Base-by-base conservation (phyloP, 2,888 invertebrate genomes). In the Drosophila acutilabella region DNA sequence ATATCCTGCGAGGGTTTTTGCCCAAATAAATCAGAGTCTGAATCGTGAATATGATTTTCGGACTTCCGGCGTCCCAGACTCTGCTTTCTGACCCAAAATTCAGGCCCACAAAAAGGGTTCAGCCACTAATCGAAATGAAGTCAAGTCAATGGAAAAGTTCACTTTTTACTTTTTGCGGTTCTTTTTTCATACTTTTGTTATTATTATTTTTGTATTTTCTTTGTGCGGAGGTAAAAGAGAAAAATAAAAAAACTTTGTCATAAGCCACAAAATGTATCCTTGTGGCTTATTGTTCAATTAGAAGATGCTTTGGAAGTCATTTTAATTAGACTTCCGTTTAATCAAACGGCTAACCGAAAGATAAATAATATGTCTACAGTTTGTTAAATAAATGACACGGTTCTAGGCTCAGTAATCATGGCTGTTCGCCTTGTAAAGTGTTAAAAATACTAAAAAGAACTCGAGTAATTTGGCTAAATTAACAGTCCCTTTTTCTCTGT, bases 1-100 rank as follows among this genome's bases (percentile, higher is more conserved):
- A 73, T 58, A 42, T 71, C 57, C 56, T 57, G 60, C 47, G 36
- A 48, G 48, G 14, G 38, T 47, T 54, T 64, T 45, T 16, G 33
- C 41, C 56, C 47, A 38, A 38, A 61, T 40, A 59, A 59, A 18
- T 59, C 58, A 59, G 30, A 47, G 57, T 44, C 57, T 10, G 57
- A 20, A 13, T 45, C 50, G 36, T 51, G 64, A 58, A 58, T 64
- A 64, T 64, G 58, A 51, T 64, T 30, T 44, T 45, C 51, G 45
- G 58, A 64, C 30, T 58, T 64, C 64, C 64, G 38, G 60, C 16
- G 18, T n/a, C 40, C 38, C 11, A 45, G 45, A 26, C 13, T 36
- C 20, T 13, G 5, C 6, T 30, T 30, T 30, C 8, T 30, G 11
- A 8, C 38, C 45, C 45, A 30, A 16, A 16, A 16, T 6, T 1